Evolutionary conservation across 2,113 vertebrate species (phyloP).

Genomic region (Callipepla californica): DNA sequence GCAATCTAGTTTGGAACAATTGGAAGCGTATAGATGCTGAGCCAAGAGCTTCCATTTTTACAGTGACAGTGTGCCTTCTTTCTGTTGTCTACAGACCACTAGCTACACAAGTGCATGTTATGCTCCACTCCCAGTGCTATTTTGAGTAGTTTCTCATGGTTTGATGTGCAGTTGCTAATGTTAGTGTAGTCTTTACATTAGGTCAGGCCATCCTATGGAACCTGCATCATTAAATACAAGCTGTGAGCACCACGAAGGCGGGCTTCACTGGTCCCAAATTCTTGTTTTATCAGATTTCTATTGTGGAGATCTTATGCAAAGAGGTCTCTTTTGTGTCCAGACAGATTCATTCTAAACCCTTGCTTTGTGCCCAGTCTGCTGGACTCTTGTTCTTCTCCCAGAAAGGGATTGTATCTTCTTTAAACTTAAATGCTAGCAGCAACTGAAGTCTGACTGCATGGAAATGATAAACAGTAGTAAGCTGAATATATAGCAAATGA

Average conservation of each 20-base stretch:
- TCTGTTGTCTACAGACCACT: neutral
- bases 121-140: neutral
- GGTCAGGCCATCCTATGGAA: neutral
- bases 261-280: neutral
- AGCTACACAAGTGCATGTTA: neutral
- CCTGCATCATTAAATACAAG: neutral
- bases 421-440: neutral
- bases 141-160: neutral
- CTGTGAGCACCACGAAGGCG: neutral
- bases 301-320: neutral
- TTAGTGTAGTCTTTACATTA: neutral
- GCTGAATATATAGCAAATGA: neutral
- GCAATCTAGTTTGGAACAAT: neutral
- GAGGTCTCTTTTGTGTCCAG: neutral
- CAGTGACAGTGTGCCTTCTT: neutral
- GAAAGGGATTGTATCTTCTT: neutral
- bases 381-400: neutral
- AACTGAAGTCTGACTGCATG: neutral
- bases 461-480: neutral
- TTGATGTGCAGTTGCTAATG: neutral
- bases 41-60: neutral
- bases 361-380: neutral
- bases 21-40: neutral
- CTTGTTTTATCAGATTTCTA: neutral
- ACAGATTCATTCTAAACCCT: neutral